Evolutionary conservation across 2,888 invertebrate species (phyloP).

Genomic region (Apeira syringaria): DNA sequence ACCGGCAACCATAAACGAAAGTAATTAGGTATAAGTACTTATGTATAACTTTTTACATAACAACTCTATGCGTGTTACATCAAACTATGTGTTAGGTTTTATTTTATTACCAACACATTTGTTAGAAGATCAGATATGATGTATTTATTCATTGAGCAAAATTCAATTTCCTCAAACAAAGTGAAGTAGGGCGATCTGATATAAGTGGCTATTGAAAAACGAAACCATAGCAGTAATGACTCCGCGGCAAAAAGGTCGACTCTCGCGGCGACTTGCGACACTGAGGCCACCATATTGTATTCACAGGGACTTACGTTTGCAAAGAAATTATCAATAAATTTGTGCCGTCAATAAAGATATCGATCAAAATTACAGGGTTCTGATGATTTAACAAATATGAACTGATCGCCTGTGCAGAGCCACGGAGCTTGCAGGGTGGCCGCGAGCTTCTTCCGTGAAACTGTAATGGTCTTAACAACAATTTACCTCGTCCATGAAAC

Average conservation of each 20-base stretch:
- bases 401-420: conserved; percentile 64
- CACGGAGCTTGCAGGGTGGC: conserved; percentile 69
- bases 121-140: conserved; percentile 35
- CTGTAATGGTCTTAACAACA: conserved; percentile 73
- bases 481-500: conserved; percentile 64
- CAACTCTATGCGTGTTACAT: too few species aligned
- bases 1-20: too few species aligned
- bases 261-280: conserved; percentile 67
- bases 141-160: conserved; percentile 53
- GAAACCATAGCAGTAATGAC: conserved; percentile 76
- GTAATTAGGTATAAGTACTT: too few species aligned
- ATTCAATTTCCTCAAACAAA: conserved; percentile 72
- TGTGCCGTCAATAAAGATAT: conserved; percentile 80
- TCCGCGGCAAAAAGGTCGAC: conserved; percentile 61
- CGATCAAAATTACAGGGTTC: conserved; percentile 83
- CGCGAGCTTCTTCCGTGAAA: conserved; percentile 72
- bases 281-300: conserved; percentile 67
- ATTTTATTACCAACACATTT: conserved; percentile 7
- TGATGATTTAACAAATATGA: conserved; percentile 82
- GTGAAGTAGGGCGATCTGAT: conserved; percentile 76
- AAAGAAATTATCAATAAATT: conserved; percentile 82
- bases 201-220: conserved; percentile 78
- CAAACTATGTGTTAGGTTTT: neutral
- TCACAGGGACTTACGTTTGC: conserved; percentile 70
- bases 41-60: too few species aligned